Evolutionary conservation across 2,113 vertebrate species (phyloP), one percentile per base, ranked within the genome.

Genomic region (Odobenus rosmarus): DNA sequence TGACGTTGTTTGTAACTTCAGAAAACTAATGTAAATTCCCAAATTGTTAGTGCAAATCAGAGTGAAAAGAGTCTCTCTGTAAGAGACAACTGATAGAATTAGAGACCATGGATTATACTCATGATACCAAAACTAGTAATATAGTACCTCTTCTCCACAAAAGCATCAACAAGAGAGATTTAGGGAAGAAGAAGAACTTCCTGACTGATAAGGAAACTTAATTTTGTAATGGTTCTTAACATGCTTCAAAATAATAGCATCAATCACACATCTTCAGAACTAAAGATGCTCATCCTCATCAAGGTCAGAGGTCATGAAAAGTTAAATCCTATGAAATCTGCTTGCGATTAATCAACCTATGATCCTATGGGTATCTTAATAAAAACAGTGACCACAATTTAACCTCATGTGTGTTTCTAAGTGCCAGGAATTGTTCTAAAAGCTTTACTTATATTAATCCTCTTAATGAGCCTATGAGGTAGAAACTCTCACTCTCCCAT

Each of bases 301-400:
- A 86, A 42, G 59, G 18, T 88, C 64, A 77, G 49, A 97, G 84
- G 36, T 87, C 21, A 90, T n/a, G 76, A 88, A 96, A 93, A 88
- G 49, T 77, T 95, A 95, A 96, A 53, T 84, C 21, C 12, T 42
- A 57, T 95, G 62, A 95, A 96, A 95, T 84, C n/a, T 80, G 36
- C 59, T 59, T 88, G n/a, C 67, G 19, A 62, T 93, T 61, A 83
- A 87, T 96, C 90, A 95, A 64, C 18, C 24, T 74, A 53, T 19
- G 33, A 80, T 83, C 33, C 5, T 86, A 7, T n/a, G 16, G 15
- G 6, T n/a, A 77, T 19, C 71, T 39, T 69, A 96, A 85, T 72
- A 96, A 83, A 33, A 51, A 92, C 14, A 39, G 81, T 2, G 4
- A 90, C 2, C 13, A 71, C 49, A 84, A 51, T n/a, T 81, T 67